These are phyloP conservation scores for Chironex yamaguchii DNA, from an alignment of 30 jellyfish, hydroid and myxozoan species.

Conservation along the genomic window DNA sequence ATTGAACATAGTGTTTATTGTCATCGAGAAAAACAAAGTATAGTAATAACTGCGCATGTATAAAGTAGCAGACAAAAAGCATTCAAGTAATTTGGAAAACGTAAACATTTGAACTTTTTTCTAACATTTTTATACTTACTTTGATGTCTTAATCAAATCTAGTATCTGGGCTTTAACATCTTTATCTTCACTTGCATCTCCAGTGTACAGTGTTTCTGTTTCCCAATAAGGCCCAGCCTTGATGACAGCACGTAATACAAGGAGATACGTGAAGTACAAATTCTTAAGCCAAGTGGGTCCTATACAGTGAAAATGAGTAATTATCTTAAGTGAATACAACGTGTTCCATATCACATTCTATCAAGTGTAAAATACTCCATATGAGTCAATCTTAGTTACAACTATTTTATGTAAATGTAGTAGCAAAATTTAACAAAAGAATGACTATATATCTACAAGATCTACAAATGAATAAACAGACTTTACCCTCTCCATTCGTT, in stretches of 20 bases:
- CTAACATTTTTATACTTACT: conserved; percentile 28
- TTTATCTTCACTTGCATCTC: conserved; percentile 74
- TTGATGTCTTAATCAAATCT: conserved; percentile 74
- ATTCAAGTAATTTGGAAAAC: not conserved
- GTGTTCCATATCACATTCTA: no score
- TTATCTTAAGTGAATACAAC: no score
- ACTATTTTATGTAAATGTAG: no score
- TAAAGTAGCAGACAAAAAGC: no score
- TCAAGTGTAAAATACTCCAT: no score
- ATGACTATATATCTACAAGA: no score
- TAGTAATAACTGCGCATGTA: no score
- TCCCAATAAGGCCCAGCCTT: conserved; percentile 96
- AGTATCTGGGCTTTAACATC: conserved; percentile 49
- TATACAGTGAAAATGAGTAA: no score
- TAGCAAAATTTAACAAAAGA: no score
- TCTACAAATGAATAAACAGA: not conserved
- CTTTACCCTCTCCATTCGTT: conserved; percentile 91
- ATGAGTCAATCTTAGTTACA: no score
- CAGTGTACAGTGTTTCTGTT: conserved; percentile 84
- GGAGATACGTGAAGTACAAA: conserved; percentile 80
- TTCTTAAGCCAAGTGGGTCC: conserved; percentile 96
- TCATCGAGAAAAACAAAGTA: not conserved
- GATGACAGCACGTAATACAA: conserved; percentile 86
- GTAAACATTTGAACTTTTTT: not conserved
- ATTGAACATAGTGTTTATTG: not conserved